Conservation (phyloP, 2,797 vertebrate genomes). For the Natrix natrix region DNA sequence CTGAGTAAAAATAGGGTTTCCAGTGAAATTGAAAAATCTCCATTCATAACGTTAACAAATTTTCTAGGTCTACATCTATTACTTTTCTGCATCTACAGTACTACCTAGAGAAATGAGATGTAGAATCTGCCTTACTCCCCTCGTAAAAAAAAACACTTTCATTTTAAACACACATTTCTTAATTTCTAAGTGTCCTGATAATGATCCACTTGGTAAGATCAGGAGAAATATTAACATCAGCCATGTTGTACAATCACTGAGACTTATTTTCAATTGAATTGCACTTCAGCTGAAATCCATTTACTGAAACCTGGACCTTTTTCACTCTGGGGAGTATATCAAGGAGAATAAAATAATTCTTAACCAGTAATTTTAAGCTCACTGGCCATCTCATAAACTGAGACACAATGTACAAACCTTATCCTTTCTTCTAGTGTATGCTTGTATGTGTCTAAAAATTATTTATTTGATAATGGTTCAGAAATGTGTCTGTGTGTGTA, state of each 20-base stretch:
- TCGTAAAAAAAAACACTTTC: conserved; percentile 54
- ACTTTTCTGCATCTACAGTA: background rate
- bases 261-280: conserved; percentile 48
- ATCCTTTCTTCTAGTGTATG: background rate
- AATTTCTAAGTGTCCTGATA: conserved; percentile 22
- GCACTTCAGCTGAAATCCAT: conserved; percentile 54
- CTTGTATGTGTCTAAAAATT: background rate
- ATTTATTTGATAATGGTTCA: background rate
- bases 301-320: conserved; percentile 58
- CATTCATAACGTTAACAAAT: background rate
- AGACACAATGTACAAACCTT: conserved; percentile 30
- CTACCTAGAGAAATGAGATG: background rate
- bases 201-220: conserved; percentile 9
- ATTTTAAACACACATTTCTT: conserved; percentile 58
- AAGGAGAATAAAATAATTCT: conserved; percentile 47
- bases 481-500: background rate
- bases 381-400: conserved; percentile 36
- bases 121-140: conserved; percentile 19
- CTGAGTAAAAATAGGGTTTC: background rate
- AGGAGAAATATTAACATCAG: conserved; percentile 33
- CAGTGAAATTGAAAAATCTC: background rate
- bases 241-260: conserved; percentile 38
- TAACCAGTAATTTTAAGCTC: conserved; percentile 39
- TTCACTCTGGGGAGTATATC: conserved; percentile 42
- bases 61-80: background rate